A percentile compares a stretch with the other conserved stretches of the same genome.
Evolutionary conservation across 2,888 invertebrate species (phyloP).

Genomic region (Drosophila rubida): DNA sequence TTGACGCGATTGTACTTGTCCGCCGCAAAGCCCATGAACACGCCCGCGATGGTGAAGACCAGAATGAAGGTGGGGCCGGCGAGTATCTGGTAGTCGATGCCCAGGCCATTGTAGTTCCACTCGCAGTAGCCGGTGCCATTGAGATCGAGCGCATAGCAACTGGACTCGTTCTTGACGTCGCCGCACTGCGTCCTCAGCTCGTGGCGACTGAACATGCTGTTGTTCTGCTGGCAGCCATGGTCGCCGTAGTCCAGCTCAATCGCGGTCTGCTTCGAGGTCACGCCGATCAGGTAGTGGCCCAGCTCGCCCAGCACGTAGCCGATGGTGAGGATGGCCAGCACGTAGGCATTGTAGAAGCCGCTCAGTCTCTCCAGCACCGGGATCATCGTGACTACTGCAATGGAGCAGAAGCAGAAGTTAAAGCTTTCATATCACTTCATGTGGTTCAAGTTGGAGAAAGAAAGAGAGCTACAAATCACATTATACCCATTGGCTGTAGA

Average conservation of each 20-base stretch:
- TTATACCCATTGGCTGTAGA: too few species aligned
- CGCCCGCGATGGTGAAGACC: conserved; percentile 94
- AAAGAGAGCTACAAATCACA: too few species aligned
- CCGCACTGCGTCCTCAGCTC: conserved; percentile 87
- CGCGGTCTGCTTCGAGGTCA: conserved; percentile 94
- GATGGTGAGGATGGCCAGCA: conserved; percentile 91
- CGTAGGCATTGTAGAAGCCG: conserved; percentile 91
- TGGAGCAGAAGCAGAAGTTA: not conserved
- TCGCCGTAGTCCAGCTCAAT: conserved; percentile 94
- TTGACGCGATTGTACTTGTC: conserved; percentile 91
- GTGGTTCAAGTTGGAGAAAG: too few species aligned
- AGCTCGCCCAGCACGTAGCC: conserved; percentile 95
- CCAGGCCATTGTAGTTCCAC: conserved; percentile 97
- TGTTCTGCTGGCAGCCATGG: conserved; percentile 92
- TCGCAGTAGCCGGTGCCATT: conserved; percentile 93
- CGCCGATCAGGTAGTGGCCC: conserved; percentile 95
- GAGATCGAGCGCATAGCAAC: conserved; percentile 88
- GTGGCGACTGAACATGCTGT: conserved; percentile 86
- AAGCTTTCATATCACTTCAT: too few species aligned
- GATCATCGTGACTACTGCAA: conserved; percentile 65
- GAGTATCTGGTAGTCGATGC: conserved; percentile 95
- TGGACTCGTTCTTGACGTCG: conserved; percentile 86
- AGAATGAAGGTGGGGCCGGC: conserved; percentile 97
- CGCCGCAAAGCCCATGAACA: conserved; percentile 92
- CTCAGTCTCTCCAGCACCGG: conserved; percentile 86